Conservation (phyloP, 2,888 invertebrate genomes). For the Trachelus troglodyta region DNA sequence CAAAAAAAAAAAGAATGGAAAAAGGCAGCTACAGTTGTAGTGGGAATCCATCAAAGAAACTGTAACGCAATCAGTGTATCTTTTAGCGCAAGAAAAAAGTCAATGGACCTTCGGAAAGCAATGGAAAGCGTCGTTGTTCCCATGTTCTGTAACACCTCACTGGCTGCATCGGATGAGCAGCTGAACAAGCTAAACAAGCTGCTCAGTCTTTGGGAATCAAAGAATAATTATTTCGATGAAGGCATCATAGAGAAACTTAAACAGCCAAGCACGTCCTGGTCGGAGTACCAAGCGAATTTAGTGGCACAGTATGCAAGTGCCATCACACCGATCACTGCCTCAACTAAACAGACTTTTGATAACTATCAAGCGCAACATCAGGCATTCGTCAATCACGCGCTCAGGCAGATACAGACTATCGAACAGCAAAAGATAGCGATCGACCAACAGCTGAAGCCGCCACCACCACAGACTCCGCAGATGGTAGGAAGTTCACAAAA, state of each 20-base stretch:
- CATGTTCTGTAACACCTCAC: slow-evolving; percentile 93
- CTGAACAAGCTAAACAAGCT: slow-evolving; percentile 92
- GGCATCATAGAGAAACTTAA: slow-evolving; percentile 88
- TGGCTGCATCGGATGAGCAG: slow-evolving; percentile 87
- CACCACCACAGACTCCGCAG: slow-evolving; percentile 66
- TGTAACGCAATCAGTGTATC: slow-evolving; percentile 23
- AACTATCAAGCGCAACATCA: slow-evolving; percentile 95
- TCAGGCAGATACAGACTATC: slow-evolving; percentile 86
- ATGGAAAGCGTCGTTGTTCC: slow-evolving; percentile 96
- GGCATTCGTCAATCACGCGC: slow-evolving; percentile 91
- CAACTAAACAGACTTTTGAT: slow-evolving; percentile 87
- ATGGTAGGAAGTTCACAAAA: slow-evolving; percentile 16
- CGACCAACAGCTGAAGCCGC: slow-evolving; percentile 69
- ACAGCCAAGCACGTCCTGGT: slow-evolving; percentile 88
- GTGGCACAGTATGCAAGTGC: slow-evolving; percentile 84
- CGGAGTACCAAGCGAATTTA: slow-evolving; percentile 87
- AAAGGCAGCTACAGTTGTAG: no score
- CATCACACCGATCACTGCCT: slow-evolving; percentile 80
- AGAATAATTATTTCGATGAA: slow-evolving; percentile 88
- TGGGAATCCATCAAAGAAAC: not conserved
- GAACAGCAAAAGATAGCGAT: slow-evolving; percentile 82
- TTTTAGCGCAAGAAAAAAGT: slow-evolving; percentile 94
- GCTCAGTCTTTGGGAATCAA: slow-evolving; percentile 95
- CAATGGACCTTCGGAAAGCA: slow-evolving; percentile 91
- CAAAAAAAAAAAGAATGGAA: no score